A percentile compares a stretch with the other conserved stretches of the same genome.
Conservation (phyloP, 2,797 vertebrate species). For the Microcaecilia unicolor region DNA sequence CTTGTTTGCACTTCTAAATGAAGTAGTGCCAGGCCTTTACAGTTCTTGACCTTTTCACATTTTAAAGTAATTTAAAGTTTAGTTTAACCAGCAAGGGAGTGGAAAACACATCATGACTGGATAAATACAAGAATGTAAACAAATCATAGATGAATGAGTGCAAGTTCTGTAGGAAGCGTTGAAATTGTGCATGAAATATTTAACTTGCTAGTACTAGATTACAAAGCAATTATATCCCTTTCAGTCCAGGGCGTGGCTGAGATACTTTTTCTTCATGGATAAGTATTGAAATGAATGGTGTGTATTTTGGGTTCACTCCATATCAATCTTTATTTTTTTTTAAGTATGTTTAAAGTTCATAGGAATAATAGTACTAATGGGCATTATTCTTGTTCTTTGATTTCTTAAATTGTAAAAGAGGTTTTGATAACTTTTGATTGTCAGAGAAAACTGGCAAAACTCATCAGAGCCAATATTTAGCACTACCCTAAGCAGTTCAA, state of each 20-base stretch:
- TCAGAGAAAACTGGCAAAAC: no score
- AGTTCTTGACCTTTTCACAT: slow-evolving; percentile 41
- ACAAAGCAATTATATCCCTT: slow-evolving; percentile 1
- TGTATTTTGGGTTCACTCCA: slow-evolving; percentile 15
- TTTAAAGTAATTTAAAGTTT: slow-evolving; percentile 26
- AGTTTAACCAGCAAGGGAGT: slow-evolving; percentile 11
- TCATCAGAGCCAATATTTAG: no score
- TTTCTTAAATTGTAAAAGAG: no score
- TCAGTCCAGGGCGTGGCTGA: background rate
- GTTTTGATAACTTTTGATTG: no score
- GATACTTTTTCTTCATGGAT: background rate
- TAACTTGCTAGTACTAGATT: slow-evolving; percentile 1
- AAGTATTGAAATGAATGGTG: slow-evolving; percentile 4
- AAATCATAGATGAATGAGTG: slow-evolving; percentile 33
- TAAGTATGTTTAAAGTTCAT: no score
- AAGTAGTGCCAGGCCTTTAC: background rate
- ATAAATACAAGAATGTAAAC: slow-evolving; percentile 36
- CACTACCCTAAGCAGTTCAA: no score
- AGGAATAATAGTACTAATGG: no score
- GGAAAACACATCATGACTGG: slow-evolving; percentile 11
- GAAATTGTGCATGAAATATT: slow-evolving; percentile 4
- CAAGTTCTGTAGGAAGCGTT: slow-evolving; percentile 34
- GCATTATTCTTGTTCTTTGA: no score
- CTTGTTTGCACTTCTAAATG: slow-evolving; percentile 19
- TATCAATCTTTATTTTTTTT: slow-evolving; percentile 1